These are phyloP conservation scores for Zaprionus bogoriensis DNA, from an alignment of 2,888 invertebrate species.

Conservation along the genomic window DNA sequence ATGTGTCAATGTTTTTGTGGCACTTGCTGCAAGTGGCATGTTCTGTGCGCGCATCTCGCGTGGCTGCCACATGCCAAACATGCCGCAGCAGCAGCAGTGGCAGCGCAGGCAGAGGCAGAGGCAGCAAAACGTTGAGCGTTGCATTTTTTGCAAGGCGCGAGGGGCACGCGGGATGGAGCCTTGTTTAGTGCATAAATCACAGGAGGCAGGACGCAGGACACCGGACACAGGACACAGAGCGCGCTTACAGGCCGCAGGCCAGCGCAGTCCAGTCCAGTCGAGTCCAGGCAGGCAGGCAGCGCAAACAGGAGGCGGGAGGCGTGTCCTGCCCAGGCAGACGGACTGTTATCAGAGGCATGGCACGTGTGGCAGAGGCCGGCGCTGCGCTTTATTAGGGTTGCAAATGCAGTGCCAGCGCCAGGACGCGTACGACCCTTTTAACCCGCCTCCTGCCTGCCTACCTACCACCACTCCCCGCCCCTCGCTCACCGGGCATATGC, in stretches of 20 bases:
- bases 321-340: no score
- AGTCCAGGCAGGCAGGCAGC: conserved; percentile 1
- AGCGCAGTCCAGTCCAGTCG: no score
- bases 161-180: conserved; percentile 10
- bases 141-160: conserved; percentile 18
- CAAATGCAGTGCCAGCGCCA: conserved; percentile 53
- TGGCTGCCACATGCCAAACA: conserved; percentile 58
- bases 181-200: conserved; percentile 74
- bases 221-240: not conserved
- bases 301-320: not conserved
- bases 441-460: not conserved
- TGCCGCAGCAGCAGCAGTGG: conserved; percentile 47
- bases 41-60: conserved; percentile 46
- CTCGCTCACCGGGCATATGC: no score
- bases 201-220: conserved; percentile 29
- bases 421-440: conserved; percentile 31
- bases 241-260: conserved; percentile 4
- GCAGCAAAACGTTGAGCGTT: conserved; percentile 25
- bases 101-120: not conserved
- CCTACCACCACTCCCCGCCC: no score
- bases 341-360: conserved; percentile 59
- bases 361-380: conserved; percentile 59
- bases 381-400: conserved; percentile 67
- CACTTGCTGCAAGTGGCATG: conserved; percentile 59
- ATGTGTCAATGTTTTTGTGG: conserved; percentile 54